Evolutionary conservation across 1,140 invertebrate species (phyloP).

Genomic region (Capitella teleta): DNA sequence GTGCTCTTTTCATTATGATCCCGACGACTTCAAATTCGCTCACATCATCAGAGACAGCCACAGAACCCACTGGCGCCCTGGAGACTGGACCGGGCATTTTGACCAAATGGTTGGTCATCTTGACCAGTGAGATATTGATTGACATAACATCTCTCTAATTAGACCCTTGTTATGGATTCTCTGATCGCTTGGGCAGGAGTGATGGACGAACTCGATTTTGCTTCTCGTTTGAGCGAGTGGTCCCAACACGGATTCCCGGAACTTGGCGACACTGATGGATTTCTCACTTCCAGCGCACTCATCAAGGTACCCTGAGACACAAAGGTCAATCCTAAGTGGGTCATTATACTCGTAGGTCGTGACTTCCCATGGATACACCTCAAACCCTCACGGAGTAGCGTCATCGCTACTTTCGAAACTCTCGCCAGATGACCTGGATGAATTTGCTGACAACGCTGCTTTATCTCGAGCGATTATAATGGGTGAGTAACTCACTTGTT

Average conservation of each 20-base stretch:
- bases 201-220: slow-evolving; percentile 42
- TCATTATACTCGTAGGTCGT: neutral
- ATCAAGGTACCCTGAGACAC: slow-evolving; percentile 30
- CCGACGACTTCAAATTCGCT: slow-evolving; percentile 21
- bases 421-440: neutral
- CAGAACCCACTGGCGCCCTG: slow-evolving; percentile 32
- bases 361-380: neutral
- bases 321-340: no score
- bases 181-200: slow-evolving; percentile 40
- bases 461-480: slow-evolving; percentile 23
- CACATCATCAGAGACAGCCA: slow-evolving; percentile 35
- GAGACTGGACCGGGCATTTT: slow-evolving; percentile 40
- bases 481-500: no score
- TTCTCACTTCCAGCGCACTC: slow-evolving; percentile 30
- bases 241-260: slow-evolving; percentile 28
- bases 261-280: slow-evolving; percentile 27
- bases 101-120: slow-evolving; percentile 32
- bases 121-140: no score
- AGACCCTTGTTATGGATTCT: slow-evolving; percentile 40
- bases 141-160: no score
- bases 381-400: slow-evolving; percentile 1
- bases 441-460: slow-evolving; percentile 26
- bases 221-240: slow-evolving; percentile 32
- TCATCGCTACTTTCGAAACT: neutral
- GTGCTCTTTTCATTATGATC: slow-evolving; percentile 35